Base-by-base conservation (phyloP, 2,888 invertebrate species). In the Plebejus argus region DNA sequence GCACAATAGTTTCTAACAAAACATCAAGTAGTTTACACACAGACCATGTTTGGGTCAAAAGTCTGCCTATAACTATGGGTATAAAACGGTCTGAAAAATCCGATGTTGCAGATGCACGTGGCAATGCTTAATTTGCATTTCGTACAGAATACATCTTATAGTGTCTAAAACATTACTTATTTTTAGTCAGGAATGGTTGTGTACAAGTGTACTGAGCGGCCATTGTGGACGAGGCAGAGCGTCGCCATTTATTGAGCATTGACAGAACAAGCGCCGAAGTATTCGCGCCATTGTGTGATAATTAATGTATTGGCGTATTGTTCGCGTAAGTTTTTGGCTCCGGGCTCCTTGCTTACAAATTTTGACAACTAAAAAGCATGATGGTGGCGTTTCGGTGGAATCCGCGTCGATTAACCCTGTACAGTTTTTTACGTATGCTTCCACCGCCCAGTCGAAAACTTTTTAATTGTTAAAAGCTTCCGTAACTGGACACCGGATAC, bases 231-330 rank as follows among this genome's bases (percentile, higher is more conserved):
- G 23, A 66, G 23, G 61, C 61, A 23, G 28, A 33, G 66, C 66
- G 28, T 66, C 28, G 66, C 66, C 66, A 66, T 33, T 28, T 66
- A 66, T 66, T 66, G 66, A 33, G 15, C 66, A 66, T 28, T 33
- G 66, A 28, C 66, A 66, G 66, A 18, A 66, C 66, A 66, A 66
- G 66, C 66, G 66, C 66, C 66, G 66, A 66, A 28, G 66, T 33
- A 66, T 66, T 66, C 66, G 23, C 61, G 15, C 28, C 66, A 66
- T 66, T 66, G 66, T 66, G 71, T 71, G 71, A 39, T 71, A 39
- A 71, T 39, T 71, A 71, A 71, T 71, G 66, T 28, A 71, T 71
- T 71, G 71, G 66, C 28, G 12, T 71, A 71, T 39, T 71, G 39
- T 71, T 39, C 39, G 71, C n/a, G 33, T 12, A 39, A 66, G 66